A percentile compares a stretch with the other conserved stretches of the same genome.
These are phyloP conservation scores for Hemiscyllium ocellatum DNA, from an alignment of 2,113 vertebrate species.

Conservation along the genomic window DNA sequence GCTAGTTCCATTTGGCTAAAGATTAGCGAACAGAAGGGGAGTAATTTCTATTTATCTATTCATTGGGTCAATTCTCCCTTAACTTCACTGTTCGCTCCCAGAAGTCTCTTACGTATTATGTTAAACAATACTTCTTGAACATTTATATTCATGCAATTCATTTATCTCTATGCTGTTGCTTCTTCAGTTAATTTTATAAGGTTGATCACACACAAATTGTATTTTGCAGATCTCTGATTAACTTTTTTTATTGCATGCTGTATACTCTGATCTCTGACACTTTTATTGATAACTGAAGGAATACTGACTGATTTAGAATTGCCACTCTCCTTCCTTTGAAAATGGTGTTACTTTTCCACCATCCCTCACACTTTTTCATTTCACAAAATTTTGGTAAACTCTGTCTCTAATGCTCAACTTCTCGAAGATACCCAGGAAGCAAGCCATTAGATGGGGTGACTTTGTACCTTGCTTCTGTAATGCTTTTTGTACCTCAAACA, in stretches of 20 bases:
- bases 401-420: not conserved
- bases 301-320: not conserved
- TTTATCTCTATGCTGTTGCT: not conserved
- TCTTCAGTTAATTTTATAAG: too few relatives aligned
- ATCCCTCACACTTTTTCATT: not conserved
- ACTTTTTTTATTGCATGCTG: not conserved
- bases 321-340: not conserved
- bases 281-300: not conserved
- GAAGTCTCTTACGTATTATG: not conserved
- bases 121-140: too few relatives aligned
- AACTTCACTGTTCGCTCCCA: not conserved
- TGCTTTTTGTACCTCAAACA: not conserved
- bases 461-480: not conserved
- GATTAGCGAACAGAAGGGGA: too few relatives aligned
- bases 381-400: not conserved
- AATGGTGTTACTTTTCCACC: not conserved
- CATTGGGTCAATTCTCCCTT: not conserved
- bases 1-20: too few relatives aligned
- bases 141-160: not conserved
- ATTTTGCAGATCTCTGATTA: not conserved
- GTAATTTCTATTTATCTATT: too few relatives aligned
- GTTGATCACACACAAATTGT: not conserved
- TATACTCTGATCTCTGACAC: too few relatives aligned
- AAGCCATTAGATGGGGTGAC: not conserved
- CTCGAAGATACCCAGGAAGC: not conserved